Percentiles rank a stretch among this genome's conserved stretches.
phyloP scores from a whole-genome alignment of 2,797 vertebrate species.

The Meriones psammophilus region DNA sequence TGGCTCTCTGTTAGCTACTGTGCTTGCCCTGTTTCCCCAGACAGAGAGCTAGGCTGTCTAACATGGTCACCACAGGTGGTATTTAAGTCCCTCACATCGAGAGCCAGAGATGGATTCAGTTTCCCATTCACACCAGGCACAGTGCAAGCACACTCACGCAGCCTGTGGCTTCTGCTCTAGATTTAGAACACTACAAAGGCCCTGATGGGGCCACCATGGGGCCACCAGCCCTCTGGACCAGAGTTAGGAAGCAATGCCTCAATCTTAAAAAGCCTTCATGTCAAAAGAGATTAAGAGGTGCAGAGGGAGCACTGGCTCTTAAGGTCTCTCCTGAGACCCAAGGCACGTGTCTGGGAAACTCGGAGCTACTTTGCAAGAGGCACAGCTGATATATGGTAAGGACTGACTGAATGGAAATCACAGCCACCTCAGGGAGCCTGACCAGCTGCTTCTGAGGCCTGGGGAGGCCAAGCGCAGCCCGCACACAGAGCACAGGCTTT shows the following conservation, averaged over 20 bases:
- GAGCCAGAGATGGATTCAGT: neutral
- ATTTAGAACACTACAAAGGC: neutral
- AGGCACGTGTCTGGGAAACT: neutral
- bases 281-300: neutral
- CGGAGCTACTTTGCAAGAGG: neutral
- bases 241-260: neutral
- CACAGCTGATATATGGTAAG: neutral
- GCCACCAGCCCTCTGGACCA: neutral
- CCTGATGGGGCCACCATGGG: rapidly evolving
- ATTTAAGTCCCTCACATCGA: neutral
- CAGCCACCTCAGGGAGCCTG: neutral
- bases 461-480: too few relatives aligned
- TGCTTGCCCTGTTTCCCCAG: neutral
- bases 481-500: rapidly evolving
- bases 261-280: neutral
- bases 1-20: too few relatives aligned
- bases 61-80: neutral
- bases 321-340: neutral
- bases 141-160: rapidly evolving
- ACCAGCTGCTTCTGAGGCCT: neutral
- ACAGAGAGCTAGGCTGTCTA: neutral
- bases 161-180: rapidly evolving
- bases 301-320: neutral
- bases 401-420: neutral
- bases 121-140: neutral